Evolutionary conservation across 2,113 vertebrate genomes (phyloP).

Genomic region (Rhodinocichla rosea): DNA sequence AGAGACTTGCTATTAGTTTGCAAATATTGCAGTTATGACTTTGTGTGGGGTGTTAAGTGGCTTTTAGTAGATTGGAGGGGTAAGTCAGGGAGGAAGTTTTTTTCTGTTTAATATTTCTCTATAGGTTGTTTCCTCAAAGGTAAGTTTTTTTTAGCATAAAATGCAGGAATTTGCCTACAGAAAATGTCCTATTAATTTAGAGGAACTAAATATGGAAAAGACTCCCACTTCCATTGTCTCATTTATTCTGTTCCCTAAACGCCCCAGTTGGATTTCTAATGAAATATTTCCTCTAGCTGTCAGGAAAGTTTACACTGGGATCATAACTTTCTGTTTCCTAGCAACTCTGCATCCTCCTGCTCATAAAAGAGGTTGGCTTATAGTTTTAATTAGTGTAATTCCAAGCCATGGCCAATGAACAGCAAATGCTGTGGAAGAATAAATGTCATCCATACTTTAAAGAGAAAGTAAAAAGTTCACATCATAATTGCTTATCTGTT

Average conservation of each 20-base stretch:
- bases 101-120: not conserved
- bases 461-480: not conserved
- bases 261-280: not conserved
- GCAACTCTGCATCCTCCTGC: conserved; percentile 19
- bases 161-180: not conserved
- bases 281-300: conserved; percentile 9
- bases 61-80: not conserved
- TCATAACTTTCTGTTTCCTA: conserved; percentile 35
- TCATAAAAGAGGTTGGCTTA: not conserved
- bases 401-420: not conserved
- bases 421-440: not conserved
- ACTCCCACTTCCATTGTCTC: conserved; percentile 10
- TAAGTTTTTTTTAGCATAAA: not conserved
- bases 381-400: not conserved
- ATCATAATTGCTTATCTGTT: not conserved
- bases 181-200: not conserved
- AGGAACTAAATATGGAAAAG: not conserved
- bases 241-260: not conserved
- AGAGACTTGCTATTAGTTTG: not conserved
- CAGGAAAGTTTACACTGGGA: not conserved
- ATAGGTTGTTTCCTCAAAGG: not conserved
- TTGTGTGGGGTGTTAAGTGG: not conserved
- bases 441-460: not conserved
- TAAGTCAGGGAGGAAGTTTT: not conserved
- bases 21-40: not conserved